Evolutionary conservation across 2,888 invertebrate genomes (phyloP).

Genomic region (Melanotus villosus): DNA sequence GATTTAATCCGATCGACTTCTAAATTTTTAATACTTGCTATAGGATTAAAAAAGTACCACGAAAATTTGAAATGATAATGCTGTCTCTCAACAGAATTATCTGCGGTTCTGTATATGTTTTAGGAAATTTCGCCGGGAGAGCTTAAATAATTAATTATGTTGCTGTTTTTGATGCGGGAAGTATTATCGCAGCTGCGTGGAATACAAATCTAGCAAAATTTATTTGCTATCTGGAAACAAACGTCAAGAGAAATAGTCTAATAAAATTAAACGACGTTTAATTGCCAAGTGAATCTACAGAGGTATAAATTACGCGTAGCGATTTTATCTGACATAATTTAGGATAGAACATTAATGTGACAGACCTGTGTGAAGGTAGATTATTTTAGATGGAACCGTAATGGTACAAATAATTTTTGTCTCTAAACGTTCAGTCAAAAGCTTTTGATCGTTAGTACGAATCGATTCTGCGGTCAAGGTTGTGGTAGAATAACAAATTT

Average conservation of each 20-base stretch:
- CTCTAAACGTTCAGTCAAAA: neutral
- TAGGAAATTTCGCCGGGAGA: no score
- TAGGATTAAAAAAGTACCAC: no score
- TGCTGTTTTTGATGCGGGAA: no score
- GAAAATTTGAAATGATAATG: no score
- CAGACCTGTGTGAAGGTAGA: neutral
- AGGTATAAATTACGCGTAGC: neutral
- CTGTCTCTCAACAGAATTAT: no score
- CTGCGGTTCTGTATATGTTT: no score
- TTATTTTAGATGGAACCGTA: neutral
- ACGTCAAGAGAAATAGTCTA: neutral
- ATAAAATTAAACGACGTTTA: constrained; percentile 6
- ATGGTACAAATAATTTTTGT: no score
- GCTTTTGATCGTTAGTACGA: neutral
- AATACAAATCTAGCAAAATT: neutral
- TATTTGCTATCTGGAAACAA: neutral
- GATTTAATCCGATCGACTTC: no score
- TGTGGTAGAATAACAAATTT: neutral
- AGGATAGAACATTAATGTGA: no score
- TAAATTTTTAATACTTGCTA: no score
- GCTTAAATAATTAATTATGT: no score
- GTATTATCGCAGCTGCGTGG: neutral
- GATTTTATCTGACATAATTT: no score
- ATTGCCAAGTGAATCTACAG: neutral
- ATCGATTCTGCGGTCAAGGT: constrained; percentile 8